Base-by-base conservation (phyloP, 2,888 invertebrate genomes). In the Selenia dentaria region DNA sequence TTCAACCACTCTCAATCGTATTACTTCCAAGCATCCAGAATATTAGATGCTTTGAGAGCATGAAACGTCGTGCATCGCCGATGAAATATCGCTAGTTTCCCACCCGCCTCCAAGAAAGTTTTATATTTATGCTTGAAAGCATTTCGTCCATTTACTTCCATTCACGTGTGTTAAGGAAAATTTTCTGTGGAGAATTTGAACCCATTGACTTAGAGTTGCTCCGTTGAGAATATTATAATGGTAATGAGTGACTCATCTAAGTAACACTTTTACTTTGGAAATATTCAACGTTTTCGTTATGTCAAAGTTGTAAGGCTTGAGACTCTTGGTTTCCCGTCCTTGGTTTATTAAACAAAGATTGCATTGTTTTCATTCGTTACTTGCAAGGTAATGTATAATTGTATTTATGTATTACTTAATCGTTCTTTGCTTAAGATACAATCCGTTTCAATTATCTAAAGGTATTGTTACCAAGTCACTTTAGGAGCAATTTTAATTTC, bases 21-120 rank as follows among this genome's bases (percentile, higher is more conserved):
- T 45, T 51, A 1, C 53, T 36, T 18, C 38, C 33, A 42, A 42
- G 48, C 29, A 24, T 41, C 44, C 35, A 39, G 54, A 56, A 54
- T 54, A 51, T 52, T 35, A 37, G 45, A 48, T 50, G 41, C 41
- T 48, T 50, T 52, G 38, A 51, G 49, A 28, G 49, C 49, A 43
- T 48, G 40, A 33, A 43, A 37, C 37, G 47, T 33, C 25, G 41
- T 36, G 38, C 46, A 44, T 41, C 31, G 35, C 29, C 43, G 25
- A 37, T 54, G 50, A 59, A 51, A 53, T 57, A 59, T 59, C 46
- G 37, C 32, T 52, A 54, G 52, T 54, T 59, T 43, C 35, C 20
- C 39, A 27, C 42, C 29, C 42, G 34, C 24, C 38, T 34, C 26
- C 34, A 44, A 10, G 44, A 51, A 54, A 54, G 33, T 55, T 50